Evolutionary conservation across 2,113 vertebrate species (phyloP).

Genomic region (Melanostigma gelatinosum): DNA sequence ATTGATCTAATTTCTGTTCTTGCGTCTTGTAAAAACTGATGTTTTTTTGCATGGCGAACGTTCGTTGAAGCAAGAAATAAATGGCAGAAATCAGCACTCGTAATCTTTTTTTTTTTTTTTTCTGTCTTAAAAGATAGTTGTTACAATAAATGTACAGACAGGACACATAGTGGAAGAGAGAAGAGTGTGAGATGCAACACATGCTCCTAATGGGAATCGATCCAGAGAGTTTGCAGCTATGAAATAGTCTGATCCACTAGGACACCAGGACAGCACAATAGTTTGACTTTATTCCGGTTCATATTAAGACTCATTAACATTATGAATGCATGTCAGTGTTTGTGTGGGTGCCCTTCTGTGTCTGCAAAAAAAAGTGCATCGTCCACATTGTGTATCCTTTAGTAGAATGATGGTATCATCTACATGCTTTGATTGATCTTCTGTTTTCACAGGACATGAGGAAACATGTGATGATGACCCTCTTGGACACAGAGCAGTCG

Average conservation of each 20-base stretch:
- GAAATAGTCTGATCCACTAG: too few relatives aligned
- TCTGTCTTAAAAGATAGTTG: too few relatives aligned
- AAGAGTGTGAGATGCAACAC: too few relatives aligned
- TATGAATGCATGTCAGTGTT: not conserved
- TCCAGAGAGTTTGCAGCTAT: too few relatives aligned
- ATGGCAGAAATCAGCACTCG: not conserved
- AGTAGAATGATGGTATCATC: not conserved
- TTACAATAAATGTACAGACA: too few relatives aligned
- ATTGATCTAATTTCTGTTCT: not conserved
- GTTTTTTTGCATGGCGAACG: too few relatives aligned
- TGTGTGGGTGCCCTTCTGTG: not conserved
- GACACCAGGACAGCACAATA: too few relatives aligned
- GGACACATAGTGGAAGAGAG: too few relatives aligned
- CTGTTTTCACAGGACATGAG: constrained; percentile 92
- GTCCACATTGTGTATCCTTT: not conserved
- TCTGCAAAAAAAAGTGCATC: not conserved
- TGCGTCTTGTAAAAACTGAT: not conserved
- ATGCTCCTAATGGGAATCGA: too few relatives aligned
- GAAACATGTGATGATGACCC: constrained; percentile 98
- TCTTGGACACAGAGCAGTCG: constrained; percentile 96
- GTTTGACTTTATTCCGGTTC: not conserved
- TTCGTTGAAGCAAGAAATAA: not conserved
- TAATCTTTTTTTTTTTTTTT: too few relatives aligned
- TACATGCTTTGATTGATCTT: constrained; percentile 3
- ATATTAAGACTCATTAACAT: not conserved